Evolutionary conservation across 1,140 invertebrate genomes (phyloP), one percentile per base, ranked within the genome.

Genomic region (Drosophila melanica): DNA sequence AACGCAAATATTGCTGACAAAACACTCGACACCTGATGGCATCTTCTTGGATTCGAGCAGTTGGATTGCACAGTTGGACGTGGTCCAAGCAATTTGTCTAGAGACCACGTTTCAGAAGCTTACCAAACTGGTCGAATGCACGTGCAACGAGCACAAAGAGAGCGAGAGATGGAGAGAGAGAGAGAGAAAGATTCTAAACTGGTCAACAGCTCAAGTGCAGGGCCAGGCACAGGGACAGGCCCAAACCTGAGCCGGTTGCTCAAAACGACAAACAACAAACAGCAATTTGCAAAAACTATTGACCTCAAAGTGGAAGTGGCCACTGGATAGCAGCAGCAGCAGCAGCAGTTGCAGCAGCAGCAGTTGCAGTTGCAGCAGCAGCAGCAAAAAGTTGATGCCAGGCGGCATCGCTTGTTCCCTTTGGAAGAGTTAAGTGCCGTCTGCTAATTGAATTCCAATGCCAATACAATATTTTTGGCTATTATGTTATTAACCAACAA

Each of bases 381-480:
- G 39, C 33, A 23, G 35, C 48, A 35, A 35, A 8, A 35, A 35
- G 33, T 10, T 35, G 33, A 35, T 35, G 33, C 9, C 8, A 35
- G 59, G 11, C 27, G 27, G 27, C 27, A 27, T 27, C 27, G 27
- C 27, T 27, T 27, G 27, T 5, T 50, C 62, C 62, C 62, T 71
- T 71, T 53, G 66, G 39, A 71, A 66, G 62, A 66, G 41, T 58
- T 57, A 58, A 66, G 33, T 57, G 65, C 48, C 41, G 50, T 70
- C 80, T 68, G 78, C 84, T 89, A 89, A 89, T 89, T 89, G 84
- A 89, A 89, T 89, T 89, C 85, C 84, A 89, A 84, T 89, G 84
- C 69, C 64, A 89, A 89, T 69, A 84, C 69, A 67, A 67, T 85
- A 80, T 84, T 89, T 89, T 73, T 64, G 59, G 77, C 87, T 89